Evolutionary conservation across 2,888 invertebrate species (phyloP).

Genomic region (Drosophila kanekoi): DNA sequence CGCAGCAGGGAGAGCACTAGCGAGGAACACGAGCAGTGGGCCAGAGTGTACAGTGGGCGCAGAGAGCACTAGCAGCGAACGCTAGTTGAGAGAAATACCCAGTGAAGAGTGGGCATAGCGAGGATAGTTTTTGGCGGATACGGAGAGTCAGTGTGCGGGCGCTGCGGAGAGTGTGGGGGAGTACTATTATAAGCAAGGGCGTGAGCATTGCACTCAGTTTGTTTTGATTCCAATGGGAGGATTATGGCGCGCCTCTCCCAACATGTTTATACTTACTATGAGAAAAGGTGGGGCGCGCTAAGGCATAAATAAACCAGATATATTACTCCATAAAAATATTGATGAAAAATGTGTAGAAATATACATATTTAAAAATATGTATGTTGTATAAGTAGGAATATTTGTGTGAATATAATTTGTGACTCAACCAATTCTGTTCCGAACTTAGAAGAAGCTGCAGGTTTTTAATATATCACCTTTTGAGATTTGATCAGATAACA

Average conservation of each 20-base stretch:
- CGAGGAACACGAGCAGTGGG: background rate
- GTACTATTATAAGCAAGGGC: slow-evolving; percentile 18
- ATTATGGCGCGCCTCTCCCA: slow-evolving; percentile 31
- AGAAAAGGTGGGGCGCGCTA: slow-evolving; percentile 9
- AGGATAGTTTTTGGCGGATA: slow-evolving; percentile 4
- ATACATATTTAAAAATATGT: background rate
- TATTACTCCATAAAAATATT: slow-evolving; percentile 23
- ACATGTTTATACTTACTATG: slow-evolving; percentile 15
- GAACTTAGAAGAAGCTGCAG: background rate
- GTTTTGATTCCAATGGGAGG: slow-evolving; percentile 19
- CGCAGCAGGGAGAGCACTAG: background rate
- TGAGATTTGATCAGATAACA: no score
- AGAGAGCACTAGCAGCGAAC: background rate
- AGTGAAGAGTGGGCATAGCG: background rate
- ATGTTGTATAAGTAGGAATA: background rate
- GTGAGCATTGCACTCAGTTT: slow-evolving; percentile 12
- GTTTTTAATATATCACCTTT: background rate
- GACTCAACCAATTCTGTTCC: slow-evolving; percentile 4
- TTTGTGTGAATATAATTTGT: slow-evolving; percentile 6
- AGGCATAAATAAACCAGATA: slow-evolving; percentile 36
- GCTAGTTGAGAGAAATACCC: background rate
- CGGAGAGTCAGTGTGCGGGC: background rate
- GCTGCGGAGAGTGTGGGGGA: background rate
- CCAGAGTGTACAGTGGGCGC: background rate
- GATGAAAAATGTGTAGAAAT: slow-evolving; percentile 15